phyloP scores from a whole-genome alignment of 2,797 vertebrate genomes.

The Centropyge bicolor region DNA sequence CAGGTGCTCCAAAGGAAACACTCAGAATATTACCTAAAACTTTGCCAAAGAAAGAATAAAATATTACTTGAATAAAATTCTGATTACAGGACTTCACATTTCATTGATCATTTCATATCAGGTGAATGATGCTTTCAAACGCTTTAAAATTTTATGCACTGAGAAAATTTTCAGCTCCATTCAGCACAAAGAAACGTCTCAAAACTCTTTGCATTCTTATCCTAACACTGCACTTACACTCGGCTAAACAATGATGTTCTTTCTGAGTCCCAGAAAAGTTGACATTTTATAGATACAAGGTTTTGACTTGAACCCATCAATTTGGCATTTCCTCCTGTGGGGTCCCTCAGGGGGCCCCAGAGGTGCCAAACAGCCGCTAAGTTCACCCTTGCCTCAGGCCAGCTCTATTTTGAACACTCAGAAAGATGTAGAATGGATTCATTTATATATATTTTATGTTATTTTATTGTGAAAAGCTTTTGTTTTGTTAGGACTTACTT shows the following conservation, averaged over 20 bases:
- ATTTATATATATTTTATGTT: not conserved
- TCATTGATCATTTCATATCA: not conserved
- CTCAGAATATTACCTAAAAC: conserved; percentile 2
- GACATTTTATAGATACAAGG: not conserved
- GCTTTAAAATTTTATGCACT: not conserved
- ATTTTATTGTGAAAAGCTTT: not conserved
- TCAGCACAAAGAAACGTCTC: not conserved
- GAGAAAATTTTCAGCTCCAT: not conserved
- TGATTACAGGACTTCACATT: not conserved
- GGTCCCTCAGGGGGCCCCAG: not conserved
- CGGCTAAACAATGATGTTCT: not conserved
- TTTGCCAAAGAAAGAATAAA: not conserved
- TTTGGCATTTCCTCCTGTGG: conserved; percentile 14
- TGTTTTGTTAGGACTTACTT: too few relatives aligned
- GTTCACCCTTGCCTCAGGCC: conserved; percentile 18
- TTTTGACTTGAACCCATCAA: conserved; percentile 17
- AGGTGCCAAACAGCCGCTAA: conserved; percentile 2
- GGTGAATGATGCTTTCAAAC: not conserved
- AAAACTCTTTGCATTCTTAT: not conserved
- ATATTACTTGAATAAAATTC: not conserved
- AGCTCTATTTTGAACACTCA: not conserved
- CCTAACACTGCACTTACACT: not conserved
- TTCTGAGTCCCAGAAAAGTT: conserved; percentile 4
- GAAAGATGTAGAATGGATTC: not conserved
- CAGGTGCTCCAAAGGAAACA: not conserved